A percentile compares a stretch with the other conserved stretches of the same genome.
Evolutionary conservation across 2,113 vertebrate genomes (phyloP).

Genomic region (Cromileptes altivelis): DNA sequence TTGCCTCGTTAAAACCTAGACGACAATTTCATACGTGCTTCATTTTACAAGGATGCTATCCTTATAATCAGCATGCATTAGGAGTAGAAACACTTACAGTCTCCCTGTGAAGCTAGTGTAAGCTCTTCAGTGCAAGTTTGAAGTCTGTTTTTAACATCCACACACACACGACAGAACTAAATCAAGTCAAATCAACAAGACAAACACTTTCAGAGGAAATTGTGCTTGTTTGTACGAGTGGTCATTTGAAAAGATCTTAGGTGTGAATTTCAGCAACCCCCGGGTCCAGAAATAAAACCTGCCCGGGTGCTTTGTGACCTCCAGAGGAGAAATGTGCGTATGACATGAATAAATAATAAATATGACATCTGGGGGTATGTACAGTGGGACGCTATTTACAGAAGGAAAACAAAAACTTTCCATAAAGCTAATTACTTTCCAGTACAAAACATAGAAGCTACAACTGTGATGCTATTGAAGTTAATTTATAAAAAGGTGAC

Average conservation of each 20-base stretch:
- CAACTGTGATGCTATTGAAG: conserved; percentile 47
- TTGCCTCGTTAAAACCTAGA: conserved; percentile 15
- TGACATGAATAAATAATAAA: conserved; percentile 81
- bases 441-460: conserved; percentile 54
- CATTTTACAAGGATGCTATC: conserved; percentile 80
- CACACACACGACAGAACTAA: not conserved
- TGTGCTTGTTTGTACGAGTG: conserved; percentile 64
- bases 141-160: conserved; percentile 27
- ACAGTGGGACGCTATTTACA: conserved; percentile 67
- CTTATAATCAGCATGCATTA: conserved; percentile 77
- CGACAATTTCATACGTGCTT: conserved; percentile 54
- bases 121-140: conserved; percentile 64
- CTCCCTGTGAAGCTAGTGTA: conserved; percentile 3
- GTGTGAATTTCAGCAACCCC: conserved; percentile 14
- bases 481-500: conserved; percentile 28
- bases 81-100: not conserved
- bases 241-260: conserved; percentile 18
- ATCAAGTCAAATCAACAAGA: conserved; percentile 26
- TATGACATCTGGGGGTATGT: conserved; percentile 65
- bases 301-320: conserved; percentile 15
- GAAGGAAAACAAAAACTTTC: conserved; percentile 6
- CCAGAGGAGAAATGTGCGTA: conserved; percentile 60
- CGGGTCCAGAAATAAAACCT: conserved; percentile 22
- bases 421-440: conserved; percentile 18
- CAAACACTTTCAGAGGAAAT: conserved; percentile 19